Evolutionary conservation across 23 tunicate genomes (phyloP).

Genomic region (Ascidia mentula): DNA sequence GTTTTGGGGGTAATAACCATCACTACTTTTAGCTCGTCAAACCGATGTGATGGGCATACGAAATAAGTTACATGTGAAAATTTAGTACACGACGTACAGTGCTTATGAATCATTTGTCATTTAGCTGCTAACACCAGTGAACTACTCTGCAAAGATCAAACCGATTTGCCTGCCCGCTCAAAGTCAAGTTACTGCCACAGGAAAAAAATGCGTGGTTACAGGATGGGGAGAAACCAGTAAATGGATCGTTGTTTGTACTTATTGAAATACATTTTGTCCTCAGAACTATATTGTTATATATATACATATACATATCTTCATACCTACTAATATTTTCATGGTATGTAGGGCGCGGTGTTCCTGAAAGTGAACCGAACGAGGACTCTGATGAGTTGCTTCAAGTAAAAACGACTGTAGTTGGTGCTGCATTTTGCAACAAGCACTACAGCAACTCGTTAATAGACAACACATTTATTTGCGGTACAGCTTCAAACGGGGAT

Average conservation of each 20-base stretch:
- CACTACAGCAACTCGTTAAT: not conserved
- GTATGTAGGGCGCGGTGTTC: not conserved
- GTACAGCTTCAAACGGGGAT: constrained; percentile 3
- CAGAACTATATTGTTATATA: not conserved
- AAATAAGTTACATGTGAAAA: not conserved
- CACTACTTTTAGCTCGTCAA: not conserved
- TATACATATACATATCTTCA: no score
- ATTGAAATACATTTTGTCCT: not conserved
- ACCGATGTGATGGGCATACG: not conserved
- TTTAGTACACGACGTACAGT: not conserved
- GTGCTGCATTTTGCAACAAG: not conserved
- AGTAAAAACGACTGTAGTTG: not conserved
- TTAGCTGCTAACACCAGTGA: not conserved
- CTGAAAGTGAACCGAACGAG: not conserved
- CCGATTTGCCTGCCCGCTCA: constrained; percentile 41
- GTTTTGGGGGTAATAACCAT: not conserved
- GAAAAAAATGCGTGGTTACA: constrained; percentile 17
- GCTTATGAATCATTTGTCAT: not conserved
- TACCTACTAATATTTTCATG: no score
- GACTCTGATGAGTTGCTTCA: not conserved
- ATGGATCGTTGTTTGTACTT: no score
- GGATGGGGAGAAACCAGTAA: constrained; percentile 57
- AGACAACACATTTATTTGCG: not conserved
- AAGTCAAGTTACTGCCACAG: constrained; percentile 24
- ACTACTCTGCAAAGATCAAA: not conserved